Base-by-base conservation (phyloP, 2,113 vertebrate species). In the Anarrhichthys ocellatus region DNA sequence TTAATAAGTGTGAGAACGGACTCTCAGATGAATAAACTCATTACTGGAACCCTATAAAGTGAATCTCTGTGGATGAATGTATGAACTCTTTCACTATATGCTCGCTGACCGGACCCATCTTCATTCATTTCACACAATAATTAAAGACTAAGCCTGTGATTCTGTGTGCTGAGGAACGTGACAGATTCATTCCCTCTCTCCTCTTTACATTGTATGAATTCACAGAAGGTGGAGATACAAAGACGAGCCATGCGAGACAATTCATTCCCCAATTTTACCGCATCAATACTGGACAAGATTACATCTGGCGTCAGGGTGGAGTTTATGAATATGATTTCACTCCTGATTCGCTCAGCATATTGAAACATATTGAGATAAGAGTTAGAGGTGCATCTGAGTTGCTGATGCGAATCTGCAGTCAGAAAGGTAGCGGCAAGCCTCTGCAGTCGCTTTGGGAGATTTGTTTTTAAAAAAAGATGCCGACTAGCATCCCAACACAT, bases 1-100 rank as follows among this genome's bases (percentile, higher is more conserved):
- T 86, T 90, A 91, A 91, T 88, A 84, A 73, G 80, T 79, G 76
- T 88, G 85, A 92, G 90, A 94, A 90, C 64, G 3, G 24, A 80
- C 48, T 76, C 70, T 32, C 44, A 15, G 71, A 78, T 86, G 80
- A 92, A 75, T 83, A 13, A 82, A 87, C 70, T 82, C 20, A 80
- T 90, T 79, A 52, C 64, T 22, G 44, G 13, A 80, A 38, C 36
- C 61, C 17, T 64, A 22, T 22, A 76, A 88, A 85, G 66, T 81
- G 54, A 85, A 79, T 82, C 56, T 74, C 80, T 62, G 42, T 20
- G 48, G 84, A 73, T 22, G 71, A 46, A 59, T 73, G 24, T 29
- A 50, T 66, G 50, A 85, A 84, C 38, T n/a, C n/a, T 44, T 84
- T 76, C 20, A 14, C 76, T 46, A 46, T 6, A 20, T 56, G 67